phyloP scores from a whole-genome alignment of 2,113 vertebrate genomes.

The Rhinoptilus africanus region DNA sequence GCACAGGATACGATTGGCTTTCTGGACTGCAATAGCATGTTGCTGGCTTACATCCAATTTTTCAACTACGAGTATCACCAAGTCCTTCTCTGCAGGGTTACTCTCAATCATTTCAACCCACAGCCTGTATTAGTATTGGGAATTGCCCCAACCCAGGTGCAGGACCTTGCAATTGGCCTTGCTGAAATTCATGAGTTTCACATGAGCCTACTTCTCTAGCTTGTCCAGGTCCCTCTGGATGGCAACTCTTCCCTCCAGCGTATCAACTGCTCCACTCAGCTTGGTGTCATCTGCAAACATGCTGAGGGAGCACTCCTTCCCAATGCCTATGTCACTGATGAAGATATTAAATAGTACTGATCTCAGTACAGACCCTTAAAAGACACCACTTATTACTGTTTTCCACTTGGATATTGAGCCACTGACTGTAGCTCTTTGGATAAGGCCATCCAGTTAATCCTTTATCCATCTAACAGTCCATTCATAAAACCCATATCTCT shows the following conservation, averaged over 20 bases:
- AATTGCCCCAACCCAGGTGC: background rate
- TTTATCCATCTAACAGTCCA: background rate
- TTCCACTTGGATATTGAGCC: background rate
- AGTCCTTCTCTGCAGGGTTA: background rate
- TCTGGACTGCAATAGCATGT: background rate
- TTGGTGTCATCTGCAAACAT: background rate
- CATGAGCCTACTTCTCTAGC: background rate
- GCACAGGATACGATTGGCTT: background rate
- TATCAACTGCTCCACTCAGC: background rate
- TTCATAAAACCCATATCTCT: background rate
- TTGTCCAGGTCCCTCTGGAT: background rate
- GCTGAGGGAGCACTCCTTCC: background rate
- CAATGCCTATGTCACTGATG: background rate
- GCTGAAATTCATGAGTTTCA: background rate
- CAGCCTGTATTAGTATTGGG: background rate
- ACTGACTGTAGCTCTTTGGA: background rate
- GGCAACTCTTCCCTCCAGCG: background rate
- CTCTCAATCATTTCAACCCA: background rate
- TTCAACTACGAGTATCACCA: background rate
- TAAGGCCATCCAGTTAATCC: background rate
- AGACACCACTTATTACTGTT: background rate
- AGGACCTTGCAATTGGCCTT: background rate
- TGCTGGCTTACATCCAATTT: rapidly evolving
- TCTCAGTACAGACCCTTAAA: background rate
- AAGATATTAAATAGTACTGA: background rate